These are phyloP conservation scores for Melieria omissa DNA, from an alignment of 2,888 invertebrate species.

Conservation along the genomic window DNA sequence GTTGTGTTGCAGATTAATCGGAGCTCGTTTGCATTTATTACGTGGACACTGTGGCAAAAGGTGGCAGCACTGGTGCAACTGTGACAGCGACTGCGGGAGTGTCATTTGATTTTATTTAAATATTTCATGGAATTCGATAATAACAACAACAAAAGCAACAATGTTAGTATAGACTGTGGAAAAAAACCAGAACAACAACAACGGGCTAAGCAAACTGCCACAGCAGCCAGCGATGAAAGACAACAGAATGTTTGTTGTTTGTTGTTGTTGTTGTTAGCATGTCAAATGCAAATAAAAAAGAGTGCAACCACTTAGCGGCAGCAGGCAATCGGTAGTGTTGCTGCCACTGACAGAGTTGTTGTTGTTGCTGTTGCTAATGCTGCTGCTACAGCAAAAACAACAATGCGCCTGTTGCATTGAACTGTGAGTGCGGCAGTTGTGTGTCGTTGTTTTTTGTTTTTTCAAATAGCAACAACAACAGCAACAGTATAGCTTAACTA, in stretches of 20 bases:
- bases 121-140: conserved; percentile 5
- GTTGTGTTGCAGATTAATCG: conserved; percentile 12
- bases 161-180: not conserved
- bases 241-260: conserved; percentile 19
- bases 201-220: conserved; percentile 12
- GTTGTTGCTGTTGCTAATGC: conserved; percentile 28
- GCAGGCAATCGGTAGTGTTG: not conserved
- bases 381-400: conserved; percentile 36
- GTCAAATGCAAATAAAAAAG: conserved; percentile 19
- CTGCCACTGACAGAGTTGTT: conserved; percentile 3
- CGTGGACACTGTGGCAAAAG: not conserved
- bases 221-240: conserved; percentile 19
- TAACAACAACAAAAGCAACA: not conserved
- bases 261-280: conserved; percentile 25
- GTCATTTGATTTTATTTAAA: not conserved
- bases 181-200: conserved; percentile 2
- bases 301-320: conserved; percentile 1
- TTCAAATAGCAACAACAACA: not conserved
- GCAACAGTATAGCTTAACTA: not conserved
- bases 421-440: not conserved
- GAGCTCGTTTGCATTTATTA: conserved; percentile 33
- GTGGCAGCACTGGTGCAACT: too few species aligned
- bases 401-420: not conserved
- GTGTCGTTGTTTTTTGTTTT: not conserved
- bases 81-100: not conserved